Evolutionary conservation across 2,888 invertebrate genomes (phyloP), one percentile per base, ranked within the genome.

Genomic region (Drosophila nr. fundita): DNA sequence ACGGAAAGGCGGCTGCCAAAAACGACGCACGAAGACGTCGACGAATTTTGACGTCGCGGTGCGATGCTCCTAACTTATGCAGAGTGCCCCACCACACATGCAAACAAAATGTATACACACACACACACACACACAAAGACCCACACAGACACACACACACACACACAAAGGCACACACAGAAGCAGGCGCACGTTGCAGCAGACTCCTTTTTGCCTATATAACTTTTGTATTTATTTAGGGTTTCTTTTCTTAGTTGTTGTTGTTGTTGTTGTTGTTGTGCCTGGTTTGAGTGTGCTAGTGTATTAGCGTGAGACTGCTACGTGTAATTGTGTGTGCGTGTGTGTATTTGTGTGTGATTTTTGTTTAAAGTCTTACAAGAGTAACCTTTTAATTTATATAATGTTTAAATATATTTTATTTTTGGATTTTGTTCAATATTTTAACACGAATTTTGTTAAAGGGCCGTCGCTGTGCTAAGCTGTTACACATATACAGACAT

Each of bases 161-260:
- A 48, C 13, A 32, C 27, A 50, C 66, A 36, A 6, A 36, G 15
- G 63, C 55, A 75, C 21, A 38, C 48, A 40, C 34, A 61, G 32
- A 68, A 50, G 67, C 61, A 75, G 42, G 57, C 61, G 69, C 64
- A 65, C 78, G 73, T 69, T 83, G 83, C 84, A 84, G 75, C 73
- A 83, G 78, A 84, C 73, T 78, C 80, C 82, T 70, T 83, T 68
- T 62, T 68, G 62, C 68, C 40, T 29, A 57, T 58, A 73, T 62
- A 58, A 48, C 66, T 83, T 74, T 63, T 54, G 64, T 86, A 79
- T 87, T 87, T 81, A 81, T 76, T 89, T 87, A 72, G 70, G 78
- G 78, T 73, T 70, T 70, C 53, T 57, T 73, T 72, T 57, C n/a
- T 21, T 15, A 30, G 27, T 57, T 42, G 36, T n/a, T 13, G 40